Base-by-base conservation (phyloP, 1,140 invertebrate species). In the Achroia grisella region DNA sequence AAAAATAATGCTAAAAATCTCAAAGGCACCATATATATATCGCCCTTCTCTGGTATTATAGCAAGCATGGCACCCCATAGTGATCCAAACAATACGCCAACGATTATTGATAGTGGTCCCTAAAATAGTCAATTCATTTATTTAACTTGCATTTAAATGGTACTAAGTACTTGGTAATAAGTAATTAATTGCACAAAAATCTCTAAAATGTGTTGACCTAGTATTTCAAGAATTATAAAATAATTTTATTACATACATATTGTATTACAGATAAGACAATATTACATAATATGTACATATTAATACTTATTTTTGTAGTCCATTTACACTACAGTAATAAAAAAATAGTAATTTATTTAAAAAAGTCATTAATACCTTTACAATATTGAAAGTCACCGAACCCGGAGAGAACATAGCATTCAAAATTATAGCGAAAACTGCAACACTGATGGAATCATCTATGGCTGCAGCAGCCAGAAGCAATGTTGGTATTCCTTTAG, bases 401-500 rank as follows among this genome's bases (percentile, higher is more conserved):
- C 92, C 90, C 29, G 90, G 71, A 0, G 94, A 92, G 65, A 97
- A 95, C 88, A 95, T 93, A 15, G 95, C 89, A 47, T 94, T 94
- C 47, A 93, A 88, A 10, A 95, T 89, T 33, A 97, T 94, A 37
- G 96, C 94, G 71, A 97, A 99, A 11, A 95, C 91, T 27, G 95
- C 97, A 9, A 99, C 92, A 29, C 95, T 97, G 9, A 94, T 89
- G 1, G 97, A 96, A 79, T 95, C 93, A 58, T 94, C 93, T 31
- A 95, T 94, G n/a, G 93, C 92, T n/a, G 93, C 89, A 1, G 93
- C 89, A 0, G 97, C 97, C 29, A 99, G 94, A 23, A 98, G 92
- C 13, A 99, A 85, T 0, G 97, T 98, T 4, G 97, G 97, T 47
- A 99, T 97, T 1, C 97, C 97, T 88, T 98, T 97, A 28, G 94